Base-by-base conservation (phyloP, 2,888 invertebrate species). In the Conistra vaccinii region DNA sequence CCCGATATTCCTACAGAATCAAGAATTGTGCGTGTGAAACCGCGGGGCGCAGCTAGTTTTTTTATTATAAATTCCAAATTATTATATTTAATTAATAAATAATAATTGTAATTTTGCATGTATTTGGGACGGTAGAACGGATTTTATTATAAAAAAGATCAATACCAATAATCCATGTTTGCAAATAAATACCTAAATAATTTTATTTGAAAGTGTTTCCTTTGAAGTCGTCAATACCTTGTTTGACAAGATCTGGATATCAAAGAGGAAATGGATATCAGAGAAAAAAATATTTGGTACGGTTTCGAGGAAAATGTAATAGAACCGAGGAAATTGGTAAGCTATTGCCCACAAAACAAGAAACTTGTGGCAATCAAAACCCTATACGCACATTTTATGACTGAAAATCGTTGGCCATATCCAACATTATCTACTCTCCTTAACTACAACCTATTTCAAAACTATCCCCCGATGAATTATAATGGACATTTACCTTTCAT, bases 381-480 rank as follows among this genome's bases (percentile, higher is more conserved):
- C 10, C 32, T 6, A n/a, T 3, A 67, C n/a, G 20, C n/a, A 35
- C 20, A 48, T 69, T 29, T n/a, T n/a, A n/a, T n/a, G n/a, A n/a
- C n/a, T n/a, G n/a, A n/a, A n/a, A n/a, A n/a, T n/a, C n/a, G n/a
- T n/a, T n/a, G n/a, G n/a, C n/a, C 69, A 63, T 7, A 60, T 78
- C 74, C 60, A 83, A 63, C 2, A 35, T 7, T 0, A 10, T 65
- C 1, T 6, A 75, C 14, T 2, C 12, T 73, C 23, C 7, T 0
- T 61, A 76, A 80, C 65, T 29, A 69, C 45, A 63, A 17, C 45
- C 39, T 55, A 71, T 69, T 78, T 58, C n/a, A 53, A 70, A 81
- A 77, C 66, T 62, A 74, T 48, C 5, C 51, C 20, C 57, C 29
- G 57, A 82, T 84, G 73, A 78, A 69, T 76, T 76, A 60, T 69